Evolutionary conservation across 2,888 invertebrate genomes (phyloP), one percentile per base, ranked within the genome.

Genomic region (Agonopterix arenella): DNA sequence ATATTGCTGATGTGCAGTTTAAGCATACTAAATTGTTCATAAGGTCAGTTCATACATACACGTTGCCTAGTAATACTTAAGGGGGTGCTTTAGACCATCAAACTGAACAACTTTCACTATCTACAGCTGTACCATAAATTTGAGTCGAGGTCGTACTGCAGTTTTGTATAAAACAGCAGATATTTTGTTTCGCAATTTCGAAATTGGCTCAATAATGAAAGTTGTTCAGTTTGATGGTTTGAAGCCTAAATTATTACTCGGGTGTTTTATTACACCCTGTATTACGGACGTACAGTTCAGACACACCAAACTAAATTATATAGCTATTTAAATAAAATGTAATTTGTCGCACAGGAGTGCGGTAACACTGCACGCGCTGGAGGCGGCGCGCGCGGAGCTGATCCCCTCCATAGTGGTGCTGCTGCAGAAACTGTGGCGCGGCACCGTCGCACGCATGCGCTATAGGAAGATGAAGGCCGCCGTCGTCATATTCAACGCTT

Each of bases 11-110:
- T 73, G 97, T 98, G 11, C 96, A 96, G 77, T 98, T 95, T 70
- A 99, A 99, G 10, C 95, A 96, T 18, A 98, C 98, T 1, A 99
- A 99, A 85, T 92, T 99, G 48, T 99, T 99, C 73, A 96, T 99
- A 58, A 92, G 98, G 72, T 95, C 37, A 49, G 52, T 11, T 8
- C 2, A 28, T 36, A 45, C 28, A n/a, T 46, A 45, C 28, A n/a
- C 38, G 78, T 92, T 2, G 85, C 93, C 38, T 96, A 96, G 77
- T 98, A 95, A 70, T n/a, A n/a, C n/a, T n/a, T n/a, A n/a, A n/a
- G n/a, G n/a, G n/a, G n/a, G n/a, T n/a, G n/a, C n/a, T n/a, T n/a
- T n/a, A n/a, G n/a, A n/a, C n/a, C n/a, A n/a, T n/a, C n/a, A n/a
- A n/a, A n/a, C n/a, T n/a, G n/a, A n/a, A n/a, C n/a, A n/a, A n/a